Base-by-base conservation (phyloP, 2,113 vertebrate genomes). In the Sturnus vulgaris region DNA sequence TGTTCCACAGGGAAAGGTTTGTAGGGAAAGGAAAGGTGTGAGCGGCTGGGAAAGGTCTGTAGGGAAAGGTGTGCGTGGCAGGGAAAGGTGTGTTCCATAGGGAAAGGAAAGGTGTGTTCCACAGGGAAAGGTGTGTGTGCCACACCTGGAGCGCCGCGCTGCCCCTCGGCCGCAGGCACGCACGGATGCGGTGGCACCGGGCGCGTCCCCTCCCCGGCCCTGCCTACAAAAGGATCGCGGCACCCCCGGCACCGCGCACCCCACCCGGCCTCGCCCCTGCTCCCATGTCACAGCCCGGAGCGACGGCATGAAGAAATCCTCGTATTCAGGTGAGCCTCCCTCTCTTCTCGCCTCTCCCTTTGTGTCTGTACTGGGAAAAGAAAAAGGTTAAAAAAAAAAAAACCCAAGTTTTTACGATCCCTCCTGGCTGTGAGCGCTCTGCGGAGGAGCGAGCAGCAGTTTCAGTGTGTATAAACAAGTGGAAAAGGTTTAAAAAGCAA, bases 241-340 rank as follows among this genome's bases (percentile, higher is more conserved):
- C 91, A 46, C n/a, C 77, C 77, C 28, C 3, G 70, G 80, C 11
- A 21, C 31, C 9, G 22, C 23, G 22, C 71, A 33, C 13, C 81
- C 50, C 84, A 0, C 3, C 79, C 31, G 24, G 53, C 65, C 82
- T 52, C 39, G 42, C 23, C 85, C 89, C 80, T 8, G 79, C 82
- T 92, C 91, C 80, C 87, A 97, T 97, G 97, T 15, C 91, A 19
- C 91, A 47, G 75, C 95, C 46, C 11, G 7, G 17, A n/a, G 44
- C 8, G 61, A 12, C 96, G 84, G 93, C 94, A 97, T 97, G 96
- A 97, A 77, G 93, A 97, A 97, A 82, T 92, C 96, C 40, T 94
- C 90, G 7, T 93, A 96, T 7, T 94, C 96, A 96, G 97, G 97
- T 97, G 95, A 97, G 97, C 93, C 40, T 65, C 52, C n/a, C 50